These are phyloP conservation scores for Ctenicera cuprea DNA, from an alignment of 2,888 invertebrate genomes.

Conservation along the genomic window DNA sequence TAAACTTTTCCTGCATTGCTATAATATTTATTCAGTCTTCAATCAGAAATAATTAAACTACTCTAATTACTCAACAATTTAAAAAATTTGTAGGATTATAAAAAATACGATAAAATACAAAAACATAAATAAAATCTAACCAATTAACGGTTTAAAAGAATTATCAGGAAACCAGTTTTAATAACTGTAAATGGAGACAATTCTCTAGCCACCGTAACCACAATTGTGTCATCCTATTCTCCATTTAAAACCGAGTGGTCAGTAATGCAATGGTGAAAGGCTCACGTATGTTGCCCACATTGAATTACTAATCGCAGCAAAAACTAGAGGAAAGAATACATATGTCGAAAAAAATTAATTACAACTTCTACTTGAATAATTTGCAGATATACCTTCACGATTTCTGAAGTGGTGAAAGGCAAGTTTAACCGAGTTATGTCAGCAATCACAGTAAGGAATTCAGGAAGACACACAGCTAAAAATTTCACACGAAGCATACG, in stretches of 20 bases:
- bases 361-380: not conserved
- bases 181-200: not conserved
- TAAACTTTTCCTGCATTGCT: too few relatives aligned
- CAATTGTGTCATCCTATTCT: not conserved
- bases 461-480: not conserved
- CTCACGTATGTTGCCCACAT: not conserved
- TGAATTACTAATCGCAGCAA: too few relatives aligned
- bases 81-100: too few relatives aligned
- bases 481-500: not conserved
- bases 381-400: not conserved
- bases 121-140: not conserved
- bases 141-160: not conserved
- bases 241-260: not conserved
- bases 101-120: not conserved
- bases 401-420: constrained; percentile 2
- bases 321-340: not conserved
- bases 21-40: too few relatives aligned
- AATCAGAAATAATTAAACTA: too few relatives aligned
- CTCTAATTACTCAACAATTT: too few relatives aligned
- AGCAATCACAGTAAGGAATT: not conserved
- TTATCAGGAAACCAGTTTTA: not conserved
- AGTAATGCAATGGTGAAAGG: not conserved
- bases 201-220: not conserved
- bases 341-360: not conserved
- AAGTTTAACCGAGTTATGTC: not conserved